phyloP scores from a whole-genome alignment of 2,113 vertebrate species.

The Acrocephalus kingi region DNA sequence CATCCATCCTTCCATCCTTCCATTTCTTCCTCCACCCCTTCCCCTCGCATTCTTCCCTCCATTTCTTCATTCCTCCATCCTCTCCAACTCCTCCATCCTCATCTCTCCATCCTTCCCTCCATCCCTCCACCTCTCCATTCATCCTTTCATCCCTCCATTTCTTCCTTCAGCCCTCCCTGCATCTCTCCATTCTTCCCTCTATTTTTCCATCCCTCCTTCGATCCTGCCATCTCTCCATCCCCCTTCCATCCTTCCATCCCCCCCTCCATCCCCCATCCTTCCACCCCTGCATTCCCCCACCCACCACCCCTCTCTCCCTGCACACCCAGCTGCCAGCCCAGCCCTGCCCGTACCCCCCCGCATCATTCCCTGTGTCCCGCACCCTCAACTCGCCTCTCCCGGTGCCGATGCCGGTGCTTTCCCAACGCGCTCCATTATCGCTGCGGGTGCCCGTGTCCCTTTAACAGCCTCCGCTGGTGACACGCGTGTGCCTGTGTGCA shows the following conservation, averaged over 20 bases:
- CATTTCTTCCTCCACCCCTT: neutral
- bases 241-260: neutral
- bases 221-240: neutral
- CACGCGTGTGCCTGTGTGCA: constrained; percentile 45
- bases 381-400: neutral
- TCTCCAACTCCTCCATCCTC: neutral
- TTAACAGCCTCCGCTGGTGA: constrained; percentile 7
- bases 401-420: neutral
- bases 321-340: neutral
- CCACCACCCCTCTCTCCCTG: neutral
- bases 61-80: neutral
- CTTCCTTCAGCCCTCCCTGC: neutral
- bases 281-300: neutral
- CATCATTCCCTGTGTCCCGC: neutral
- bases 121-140: neutral
- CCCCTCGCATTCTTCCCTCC: neutral
- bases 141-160: no score
- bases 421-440: neutral
- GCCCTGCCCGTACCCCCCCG: neutral
- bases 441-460: neutral
- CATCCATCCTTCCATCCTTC: neutral
- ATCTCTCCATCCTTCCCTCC: neutral
- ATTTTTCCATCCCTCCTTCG: neutral
- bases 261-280: neutral
- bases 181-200: neutral